Evolutionary conservation across 2,888 invertebrate species (phyloP), one percentile per base, ranked within the genome.

Genomic region (Apotomis turbidana): DNA sequence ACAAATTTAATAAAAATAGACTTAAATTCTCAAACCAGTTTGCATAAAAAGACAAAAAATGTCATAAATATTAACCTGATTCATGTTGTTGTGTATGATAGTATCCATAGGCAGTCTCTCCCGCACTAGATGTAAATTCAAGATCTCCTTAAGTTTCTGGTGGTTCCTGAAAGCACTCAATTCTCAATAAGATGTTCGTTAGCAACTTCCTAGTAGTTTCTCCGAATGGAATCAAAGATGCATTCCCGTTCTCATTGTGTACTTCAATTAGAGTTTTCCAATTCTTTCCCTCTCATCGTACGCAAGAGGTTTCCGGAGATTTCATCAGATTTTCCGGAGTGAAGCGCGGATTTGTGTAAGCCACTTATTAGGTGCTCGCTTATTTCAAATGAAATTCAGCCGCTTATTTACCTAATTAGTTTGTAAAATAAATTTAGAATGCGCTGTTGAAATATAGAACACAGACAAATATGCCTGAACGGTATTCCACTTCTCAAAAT

Each of bases 71-170:
- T 66, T 67, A 57, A 97, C 97, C 94, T 96, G 95, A 82, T 95
- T 95, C 81, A 95, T 93, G 82, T 95, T 96, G 82, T 95, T 95
- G 78, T 96, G 94, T 71, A 95, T 94, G 73, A 97, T 97, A 75
- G 95, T 95, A 71, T 97, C 96, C 78, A 97, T 93, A 12, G 96
- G 96, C 61, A 98, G 90, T 73, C 96, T 94, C 79, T 97, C 96
- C 75, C 95, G 95, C 15, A 98, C 96, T 77, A 97, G 93, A 88
- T 98, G 98, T 83, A 98, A 95, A 80, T 96, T 96, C 67, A 98
- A 89, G 79, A 98, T 96, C 75, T 97, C 97, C 76, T 94, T 94
- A 82, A 97, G 94, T 78, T 95, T 95, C 74, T 95, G 94, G 78
- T 95, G 95, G 85, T 97, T 96, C 76, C 95, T 95, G 81, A 9